phyloP scores from a whole-genome alignment of 2,113 vertebrate species.

The Passerina amoena region DNA sequence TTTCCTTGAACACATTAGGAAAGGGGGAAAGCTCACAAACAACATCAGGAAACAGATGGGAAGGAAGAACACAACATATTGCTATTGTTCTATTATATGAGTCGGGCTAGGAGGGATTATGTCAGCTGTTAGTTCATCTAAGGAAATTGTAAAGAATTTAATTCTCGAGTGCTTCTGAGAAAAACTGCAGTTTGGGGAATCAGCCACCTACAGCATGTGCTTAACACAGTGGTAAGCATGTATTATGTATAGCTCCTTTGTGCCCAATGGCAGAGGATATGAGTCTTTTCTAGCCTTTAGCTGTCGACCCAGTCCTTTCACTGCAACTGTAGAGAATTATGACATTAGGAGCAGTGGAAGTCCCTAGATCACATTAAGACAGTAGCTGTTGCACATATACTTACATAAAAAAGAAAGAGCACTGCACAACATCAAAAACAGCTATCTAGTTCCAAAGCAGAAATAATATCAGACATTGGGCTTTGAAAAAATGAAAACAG shows the following conservation, averaged over 20 bases:
- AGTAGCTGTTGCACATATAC: neutral
- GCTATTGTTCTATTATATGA: neutral
- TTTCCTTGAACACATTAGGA: neutral
- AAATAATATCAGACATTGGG: neutral
- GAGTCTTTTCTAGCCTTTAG: neutral
- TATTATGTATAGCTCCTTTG: neutral
- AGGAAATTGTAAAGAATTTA: neutral
- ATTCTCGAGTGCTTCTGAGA: neutral
- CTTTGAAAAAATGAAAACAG: neutral
- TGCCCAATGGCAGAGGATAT: rapidly evolving
- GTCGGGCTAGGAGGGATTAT: neutral
- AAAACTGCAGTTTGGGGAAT: neutral
- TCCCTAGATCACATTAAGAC: neutral
- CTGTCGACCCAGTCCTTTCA: neutral
- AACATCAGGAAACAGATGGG: neutral
- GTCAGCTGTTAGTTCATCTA: neutral
- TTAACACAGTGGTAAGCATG: neutral
- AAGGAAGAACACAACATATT: neutral
- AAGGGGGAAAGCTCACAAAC: neutral
- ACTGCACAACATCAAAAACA: neutral
- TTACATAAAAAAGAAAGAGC: neutral
- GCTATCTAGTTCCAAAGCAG: neutral
- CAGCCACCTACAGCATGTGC: rapidly evolving
- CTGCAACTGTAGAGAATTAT: neutral
- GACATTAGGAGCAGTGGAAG: neutral